A percentile compares a stretch with the other conserved stretches of the same genome.
Conservation (phyloP, 2,113 vertebrate species). For the Stictonetta naevosa region DNA sequence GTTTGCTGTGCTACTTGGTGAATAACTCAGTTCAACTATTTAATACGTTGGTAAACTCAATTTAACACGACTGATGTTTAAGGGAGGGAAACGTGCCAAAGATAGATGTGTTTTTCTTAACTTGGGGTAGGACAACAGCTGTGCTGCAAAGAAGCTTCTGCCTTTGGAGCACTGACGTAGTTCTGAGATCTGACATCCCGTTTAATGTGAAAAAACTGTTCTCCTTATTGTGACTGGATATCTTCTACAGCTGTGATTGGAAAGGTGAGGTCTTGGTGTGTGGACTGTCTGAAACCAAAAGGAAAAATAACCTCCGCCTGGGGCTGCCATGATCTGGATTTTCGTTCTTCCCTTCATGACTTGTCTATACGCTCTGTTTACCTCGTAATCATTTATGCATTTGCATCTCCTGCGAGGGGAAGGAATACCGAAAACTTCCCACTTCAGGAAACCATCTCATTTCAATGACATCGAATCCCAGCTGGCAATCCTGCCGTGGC, state of each 20-base stretch:
- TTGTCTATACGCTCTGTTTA: neutral
- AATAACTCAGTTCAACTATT: neutral
- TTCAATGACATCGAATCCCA: neutral
- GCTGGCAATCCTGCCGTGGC: rapidly evolving
- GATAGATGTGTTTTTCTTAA: neutral
- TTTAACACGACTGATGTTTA: neutral
- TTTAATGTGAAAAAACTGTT: neutral
- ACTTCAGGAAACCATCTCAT: neutral
- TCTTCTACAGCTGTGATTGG: neutral
- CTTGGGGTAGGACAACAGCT: neutral
- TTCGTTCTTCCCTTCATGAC: neutral
- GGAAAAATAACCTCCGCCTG: neutral
- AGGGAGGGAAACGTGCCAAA: neutral
- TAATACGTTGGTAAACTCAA: neutral
- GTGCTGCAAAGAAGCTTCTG: neutral
- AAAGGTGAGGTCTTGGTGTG: neutral
- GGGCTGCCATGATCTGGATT: neutral
- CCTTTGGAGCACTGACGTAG: neutral
- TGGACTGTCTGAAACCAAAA: neutral
- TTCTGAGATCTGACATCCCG: neutral
- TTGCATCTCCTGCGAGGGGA: neutral
- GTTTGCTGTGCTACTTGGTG: neutral
- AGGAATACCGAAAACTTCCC: neutral
- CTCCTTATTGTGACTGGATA: neutral
- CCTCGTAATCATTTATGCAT: neutral